Evolutionary conservation across 1,140 invertebrate species (phyloP).

Genomic region (Dermatophagoides farinae): DNA sequence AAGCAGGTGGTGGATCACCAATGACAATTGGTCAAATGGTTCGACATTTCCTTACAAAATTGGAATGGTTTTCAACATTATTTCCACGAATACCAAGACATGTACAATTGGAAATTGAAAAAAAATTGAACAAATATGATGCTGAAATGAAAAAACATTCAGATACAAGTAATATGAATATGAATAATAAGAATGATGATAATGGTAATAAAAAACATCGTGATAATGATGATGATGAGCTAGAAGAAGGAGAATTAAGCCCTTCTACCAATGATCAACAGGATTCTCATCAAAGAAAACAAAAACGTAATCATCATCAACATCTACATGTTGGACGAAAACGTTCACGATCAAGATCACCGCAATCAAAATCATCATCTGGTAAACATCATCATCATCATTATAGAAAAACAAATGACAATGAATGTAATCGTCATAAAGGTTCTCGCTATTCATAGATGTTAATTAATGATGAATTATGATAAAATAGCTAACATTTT

Average conservation of each 20-base stretch:
- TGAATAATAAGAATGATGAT: too few relatives aligned
- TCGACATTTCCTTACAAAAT: constrained; percentile 75
- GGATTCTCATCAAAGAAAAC: too few relatives aligned
- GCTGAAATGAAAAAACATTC: not conserved
- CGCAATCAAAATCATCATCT: not conserved
- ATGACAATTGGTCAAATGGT: constrained; percentile 87
- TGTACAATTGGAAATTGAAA: constrained; percentile 64
- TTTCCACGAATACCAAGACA: constrained; percentile 99
- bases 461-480: too few relatives aligned
- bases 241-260: too few relatives aligned
- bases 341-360: not conserved
- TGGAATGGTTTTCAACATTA: constrained; percentile 93
- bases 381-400: not conserved
- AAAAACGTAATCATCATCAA: not conserved
- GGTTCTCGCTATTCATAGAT: not conserved
- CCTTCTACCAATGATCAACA: too few relatives aligned
- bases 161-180: not conserved
- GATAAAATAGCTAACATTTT: not conserved
- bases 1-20: constrained; percentile 80
- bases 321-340: not conserved
- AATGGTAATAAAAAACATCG: too few relatives aligned
- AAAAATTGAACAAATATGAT: constrained; percentile 37
- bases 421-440: not conserved
- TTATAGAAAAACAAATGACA: too few relatives aligned
- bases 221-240: too few relatives aligned